Conservation (phyloP, 30 jellyfish, hydroid and myxozoan genomes). For the Clytia hemisphaerica region DNA sequence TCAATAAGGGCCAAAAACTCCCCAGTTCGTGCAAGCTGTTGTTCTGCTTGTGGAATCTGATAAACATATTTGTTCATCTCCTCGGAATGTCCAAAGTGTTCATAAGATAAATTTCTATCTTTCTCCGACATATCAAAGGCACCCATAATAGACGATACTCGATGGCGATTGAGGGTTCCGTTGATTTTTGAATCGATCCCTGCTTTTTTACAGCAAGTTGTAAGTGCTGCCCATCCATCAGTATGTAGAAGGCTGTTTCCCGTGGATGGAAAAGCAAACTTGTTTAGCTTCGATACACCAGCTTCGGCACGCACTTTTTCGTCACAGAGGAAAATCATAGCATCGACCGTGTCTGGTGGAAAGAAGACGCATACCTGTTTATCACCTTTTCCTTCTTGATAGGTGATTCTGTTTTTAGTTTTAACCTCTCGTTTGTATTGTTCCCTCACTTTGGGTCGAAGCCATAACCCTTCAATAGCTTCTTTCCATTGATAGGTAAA, state of each 20-base stretch:
- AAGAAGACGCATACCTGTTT: slow-evolving; percentile 24
- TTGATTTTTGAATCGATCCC: background rate
- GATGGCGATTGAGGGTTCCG: slow-evolving; percentile 5
- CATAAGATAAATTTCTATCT: no score
- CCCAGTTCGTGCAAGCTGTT: no score
- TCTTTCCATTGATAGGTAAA: slow-evolving; percentile 21
- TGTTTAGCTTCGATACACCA: no score
- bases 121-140: no score
- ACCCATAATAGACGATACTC: slow-evolving; percentile 4
- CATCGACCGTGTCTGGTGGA: slow-evolving; percentile 18
- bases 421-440: background rate
- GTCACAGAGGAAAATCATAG: background rate
- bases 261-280: background rate
- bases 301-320: background rate
- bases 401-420: slow-evolving; percentile 22
- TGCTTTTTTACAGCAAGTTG: slow-evolving; percentile 4
- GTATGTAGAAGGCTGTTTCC: background rate
- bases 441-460: slow-evolving; percentile 10
- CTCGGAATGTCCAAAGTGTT: no score
- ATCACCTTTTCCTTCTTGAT: slow-evolving; percentile 35
- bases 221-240: background rate
- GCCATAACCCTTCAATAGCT: slow-evolving; percentile 36
- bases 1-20: no score
- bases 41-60: no score
- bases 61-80: no score